These are phyloP conservation scores for Orthonychiurus folsomi DNA, from an alignment of 2,888 invertebrate species.

Conservation along the genomic window DNA sequence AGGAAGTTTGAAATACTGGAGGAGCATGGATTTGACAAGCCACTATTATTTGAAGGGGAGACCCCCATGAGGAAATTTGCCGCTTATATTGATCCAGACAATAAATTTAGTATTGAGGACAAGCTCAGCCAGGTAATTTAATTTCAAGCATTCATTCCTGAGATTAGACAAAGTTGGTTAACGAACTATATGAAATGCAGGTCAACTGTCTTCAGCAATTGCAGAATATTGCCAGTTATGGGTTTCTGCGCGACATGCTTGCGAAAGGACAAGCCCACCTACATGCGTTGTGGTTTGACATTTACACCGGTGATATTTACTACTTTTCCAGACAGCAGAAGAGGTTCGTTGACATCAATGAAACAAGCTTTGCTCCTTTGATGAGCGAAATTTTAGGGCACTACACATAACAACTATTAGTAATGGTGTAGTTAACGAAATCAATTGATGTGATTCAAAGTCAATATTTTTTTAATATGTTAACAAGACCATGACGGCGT, in stretches of 20 bases:
- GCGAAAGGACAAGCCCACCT: slow-evolving; percentile 74
- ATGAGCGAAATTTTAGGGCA: slow-evolving; percentile 67
- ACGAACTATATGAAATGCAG: slow-evolving; percentile 44
- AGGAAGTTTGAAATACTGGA: slow-evolving; percentile 70
- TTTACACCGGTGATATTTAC: slow-evolving; percentile 91
- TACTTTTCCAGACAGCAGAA: slow-evolving; percentile 84
- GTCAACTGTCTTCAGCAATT: slow-evolving; percentile 83
- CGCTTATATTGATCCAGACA: slow-evolving; percentile 88
- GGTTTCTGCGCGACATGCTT: slow-evolving; percentile 72
- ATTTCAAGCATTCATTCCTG: not conserved
- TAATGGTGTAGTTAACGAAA: too few species aligned
- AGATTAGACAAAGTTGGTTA: too few species aligned
- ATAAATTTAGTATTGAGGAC: slow-evolving; percentile 77
- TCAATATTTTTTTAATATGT: too few species aligned
- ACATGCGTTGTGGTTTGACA: slow-evolving; percentile 95
- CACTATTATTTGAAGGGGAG: slow-evolving; percentile 76
- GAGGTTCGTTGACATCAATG: slow-evolving; percentile 75
- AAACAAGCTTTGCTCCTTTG: slow-evolving; percentile 64
- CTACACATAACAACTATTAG: too few species aligned
- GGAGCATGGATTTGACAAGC: slow-evolving; percentile 55
- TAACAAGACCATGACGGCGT: too few species aligned
- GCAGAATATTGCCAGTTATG: slow-evolving; percentile 86
- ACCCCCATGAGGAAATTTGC: slow-evolving; percentile 78
- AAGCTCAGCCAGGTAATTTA: slow-evolving; percentile 77
- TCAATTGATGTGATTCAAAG: too few species aligned